Percentiles rank a stretch among this genome's conserved stretches.
Evolutionary conservation across 2,888 invertebrate species (phyloP).

Genomic region (Phlogophora meticulosa): DNA sequence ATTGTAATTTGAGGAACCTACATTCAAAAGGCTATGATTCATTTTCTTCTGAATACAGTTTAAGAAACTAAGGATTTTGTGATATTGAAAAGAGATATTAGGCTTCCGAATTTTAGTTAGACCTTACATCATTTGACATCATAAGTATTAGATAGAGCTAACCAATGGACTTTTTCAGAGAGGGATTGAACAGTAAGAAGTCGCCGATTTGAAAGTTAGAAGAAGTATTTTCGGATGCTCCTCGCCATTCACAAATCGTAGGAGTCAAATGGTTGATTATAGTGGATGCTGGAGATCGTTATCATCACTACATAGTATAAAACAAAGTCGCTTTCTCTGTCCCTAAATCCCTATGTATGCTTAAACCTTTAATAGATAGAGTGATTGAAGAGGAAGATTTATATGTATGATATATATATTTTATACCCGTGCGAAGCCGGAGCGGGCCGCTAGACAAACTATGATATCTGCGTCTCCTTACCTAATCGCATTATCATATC

Average conservation of each 20-base stretch:
- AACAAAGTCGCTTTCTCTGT: too few relatives aligned
- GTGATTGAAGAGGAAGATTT: too few relatives aligned
- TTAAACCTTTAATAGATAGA: too few relatives aligned
- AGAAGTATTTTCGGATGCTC: neutral
- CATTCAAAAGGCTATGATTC: constrained; percentile 43
- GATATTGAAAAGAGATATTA: constrained; percentile 7
- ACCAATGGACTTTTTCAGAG: too few relatives aligned
- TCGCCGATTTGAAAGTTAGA: neutral
- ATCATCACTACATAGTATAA: too few relatives aligned
- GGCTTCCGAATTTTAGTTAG: too few relatives aligned
- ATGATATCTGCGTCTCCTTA: constrained; percentile 24
- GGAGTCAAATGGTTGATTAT: constrained; percentile 27
- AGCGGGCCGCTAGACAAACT: too few relatives aligned
- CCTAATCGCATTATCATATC: constrained; percentile 26
- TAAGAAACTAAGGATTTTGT: neutral
- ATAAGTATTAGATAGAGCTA: neutral
- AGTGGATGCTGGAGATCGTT: constrained; percentile 11
- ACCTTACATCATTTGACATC: neutral
- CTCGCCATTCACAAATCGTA: constrained; percentile 7
- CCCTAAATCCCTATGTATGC: too few relatives aligned
- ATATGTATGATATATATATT: too few relatives aligned
- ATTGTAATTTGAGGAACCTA: constrained; percentile 57
- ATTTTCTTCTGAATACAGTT: constrained; percentile 18
- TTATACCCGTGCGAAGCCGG: too few relatives aligned
- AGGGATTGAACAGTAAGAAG: neutral